Base-by-base conservation (phyloP, 2,888 invertebrate genomes). In the Plebejus melissa region DNA sequence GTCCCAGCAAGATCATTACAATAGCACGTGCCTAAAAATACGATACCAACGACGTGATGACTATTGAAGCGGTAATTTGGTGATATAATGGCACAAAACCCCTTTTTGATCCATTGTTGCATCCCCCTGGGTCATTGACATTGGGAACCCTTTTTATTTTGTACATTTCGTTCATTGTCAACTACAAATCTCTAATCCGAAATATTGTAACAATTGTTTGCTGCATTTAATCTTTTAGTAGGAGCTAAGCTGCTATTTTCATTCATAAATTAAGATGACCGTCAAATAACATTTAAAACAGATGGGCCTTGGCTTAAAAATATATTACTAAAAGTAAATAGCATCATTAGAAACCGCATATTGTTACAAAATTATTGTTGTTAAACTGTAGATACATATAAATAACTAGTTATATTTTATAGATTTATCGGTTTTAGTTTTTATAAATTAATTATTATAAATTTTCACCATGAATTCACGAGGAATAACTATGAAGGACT, bases 81-180 rank as follows among this genome's bases (percentile, higher is more conserved):
- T 82, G 82, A 85, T 85, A 83, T 89, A 89, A 90, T 90, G 88
- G 86, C 82, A 83, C 81, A 88, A 85, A 88, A 86, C 90, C 93
- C 91, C 87, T 88, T 91, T 93, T 85, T 83, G 85, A 83, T 86
- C 85, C 85, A 89, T 91, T 92, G 90, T 90, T 90, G 88, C 84
- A 80, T 82, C 84, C 87, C 87, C 87, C 87, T 85, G 82, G 93
- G 92, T 93, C 93, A 85, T 90, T 93, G 93, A 93, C 93, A 91
- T 90, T 89, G 88, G 89, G 88, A 91, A 83, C 90, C 84, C 84
- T 87, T 84, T 84, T 86, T 82, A 84, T 88, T 85, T 82, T 83
- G 85, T 90, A 90, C 87, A 85, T 85, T 85, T 28, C 5, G n/a
- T 46, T 70, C 70, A 70, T 70, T 71, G 71, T 71, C 71, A 71